Percentiles rank a stretch among this genome's conserved stretches.
Evolutionary conservation across 1,140 invertebrate genomes (phyloP).

Genomic region (Diuraphis noxia): DNA sequence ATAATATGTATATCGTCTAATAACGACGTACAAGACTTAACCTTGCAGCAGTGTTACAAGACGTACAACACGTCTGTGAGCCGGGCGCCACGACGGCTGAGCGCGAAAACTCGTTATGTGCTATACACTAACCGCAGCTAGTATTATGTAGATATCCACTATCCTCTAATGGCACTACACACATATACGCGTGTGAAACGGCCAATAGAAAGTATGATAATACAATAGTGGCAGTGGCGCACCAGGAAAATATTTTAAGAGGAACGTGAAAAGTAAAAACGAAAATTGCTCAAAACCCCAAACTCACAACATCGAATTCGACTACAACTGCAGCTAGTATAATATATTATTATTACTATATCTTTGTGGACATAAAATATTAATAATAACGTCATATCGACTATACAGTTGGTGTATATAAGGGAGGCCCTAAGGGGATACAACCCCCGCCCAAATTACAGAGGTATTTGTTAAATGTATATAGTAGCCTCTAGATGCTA

Average conservation of each 20-base stretch:
- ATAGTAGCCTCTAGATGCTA: too few relatives aligned
- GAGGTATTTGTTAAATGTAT: too few relatives aligned
- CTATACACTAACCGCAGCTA: background rate
- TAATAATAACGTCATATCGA: background rate
- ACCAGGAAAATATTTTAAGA: too few relatives aligned
- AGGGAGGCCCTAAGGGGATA: too few relatives aligned
- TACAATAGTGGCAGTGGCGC: background rate
- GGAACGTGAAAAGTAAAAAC: background rate
- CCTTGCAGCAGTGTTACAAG: background rate
- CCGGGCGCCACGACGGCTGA: background rate
- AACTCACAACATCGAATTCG: too few relatives aligned
- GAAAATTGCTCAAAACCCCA: too few relatives aligned
- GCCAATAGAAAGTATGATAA: background rate
- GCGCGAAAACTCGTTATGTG: background rate
- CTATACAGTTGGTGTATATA: too few relatives aligned
- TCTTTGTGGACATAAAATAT: background rate
- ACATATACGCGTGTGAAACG: background rate
- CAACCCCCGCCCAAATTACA: too few relatives aligned
- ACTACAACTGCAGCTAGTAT: too few relatives aligned
- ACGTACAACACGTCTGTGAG: background rate
- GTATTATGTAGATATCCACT: background rate
- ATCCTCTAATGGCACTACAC: too few relatives aligned
- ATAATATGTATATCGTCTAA: background rate
- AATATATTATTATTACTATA: background rate
- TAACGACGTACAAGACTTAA: background rate